Percentiles rank a stretch among this genome's conserved stretches.
These are phyloP conservation scores for Acrossocheilus fasciatus DNA, from an alignment of 2,797 vertebrate genomes.

Conservation along the genomic window DNA sequence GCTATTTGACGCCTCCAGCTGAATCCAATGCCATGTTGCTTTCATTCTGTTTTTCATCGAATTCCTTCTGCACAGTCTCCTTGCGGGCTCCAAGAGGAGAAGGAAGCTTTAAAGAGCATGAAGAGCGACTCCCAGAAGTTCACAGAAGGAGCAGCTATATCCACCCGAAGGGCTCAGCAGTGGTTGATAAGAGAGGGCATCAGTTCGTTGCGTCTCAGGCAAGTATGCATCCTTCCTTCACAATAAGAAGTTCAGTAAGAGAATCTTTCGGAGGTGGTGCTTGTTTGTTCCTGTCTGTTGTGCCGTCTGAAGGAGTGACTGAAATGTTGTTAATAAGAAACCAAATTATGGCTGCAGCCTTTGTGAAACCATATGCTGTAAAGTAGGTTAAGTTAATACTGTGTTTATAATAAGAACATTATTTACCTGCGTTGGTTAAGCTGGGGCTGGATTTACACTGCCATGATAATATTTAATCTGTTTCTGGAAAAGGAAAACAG, in stretches of 20 bases:
- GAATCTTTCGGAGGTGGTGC: conserved; percentile 45
- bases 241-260: conserved; percentile 50
- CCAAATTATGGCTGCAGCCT: not conserved
- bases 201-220: conserved; percentile 40
- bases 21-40: conserved; percentile 34
- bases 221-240: conserved; percentile 53
- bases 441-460: conserved; percentile 67
- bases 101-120: conserved; percentile 44
- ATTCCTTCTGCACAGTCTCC: conserved; percentile 39
- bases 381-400: not conserved
- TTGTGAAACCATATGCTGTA: not conserved
- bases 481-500: conserved; percentile 67
- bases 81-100: conserved; percentile 41
- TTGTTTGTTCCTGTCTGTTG: conserved; percentile 40
- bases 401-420: conserved; percentile 25
- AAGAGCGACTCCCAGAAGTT: conserved; percentile 32
- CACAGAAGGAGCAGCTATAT: conserved; percentile 26
- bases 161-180: conserved; percentile 42
- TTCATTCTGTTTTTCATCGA: conserved; percentile 1
- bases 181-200: conserved; percentile 49
- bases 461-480: conserved; percentile 72
- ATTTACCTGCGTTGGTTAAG: conserved; percentile 69
- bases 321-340: not conserved
- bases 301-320: conserved; percentile 30
- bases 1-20: conserved; percentile 27